Evolutionary conservation across 2,888 invertebrate genomes (phyloP), one percentile per base, ranked within the genome.

Genomic region (Panopea generosa): DNA sequence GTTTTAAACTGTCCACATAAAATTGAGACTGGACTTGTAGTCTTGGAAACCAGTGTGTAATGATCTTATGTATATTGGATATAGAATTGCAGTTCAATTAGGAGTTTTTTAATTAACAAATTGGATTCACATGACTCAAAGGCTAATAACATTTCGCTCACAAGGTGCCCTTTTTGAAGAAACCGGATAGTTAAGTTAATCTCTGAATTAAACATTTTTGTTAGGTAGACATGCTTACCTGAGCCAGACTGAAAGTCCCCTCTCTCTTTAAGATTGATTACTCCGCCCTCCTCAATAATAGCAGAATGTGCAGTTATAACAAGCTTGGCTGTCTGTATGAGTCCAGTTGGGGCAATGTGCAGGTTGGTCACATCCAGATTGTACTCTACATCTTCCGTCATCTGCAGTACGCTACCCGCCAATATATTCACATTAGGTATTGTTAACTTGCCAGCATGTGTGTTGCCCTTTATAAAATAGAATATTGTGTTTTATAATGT

Each of bases 271-370:
- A 86, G 47, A 49, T 83, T 71, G n/a, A 86, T 45, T 2, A 27
- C 45, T 1, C 75, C 83, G 1, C 86, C 86, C 50, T 84, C 82
- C 20, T 84, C 84, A 22, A 83, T 74, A 4, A 47, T 72, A 18
- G 79, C 57, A 9, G 24, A 27, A 16, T 63, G 40, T 9, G 78
- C 52, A 18, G 55, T 61, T 1, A 86, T 40, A 9, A 49, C 45
- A 9, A 85, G 24, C n/a, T 62, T 52, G 2, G 53, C 20, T 9
- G 71, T 80, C n/a, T 49, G 52, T 7, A 86, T 65, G 11, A n/a
- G 1, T 16, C 83, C 81, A 16, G 72, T 62, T 14, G 83, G 80
- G 0, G 75, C 81, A n/a, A 85, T 45, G 26, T 62, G 60, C 7
- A 85, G 63, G 2, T 24, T 74, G 4, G 24, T 16, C 0, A 59